phyloP scores from a whole-genome alignment of 1,140 invertebrate species.

The Neodiprion pinetum region DNA sequence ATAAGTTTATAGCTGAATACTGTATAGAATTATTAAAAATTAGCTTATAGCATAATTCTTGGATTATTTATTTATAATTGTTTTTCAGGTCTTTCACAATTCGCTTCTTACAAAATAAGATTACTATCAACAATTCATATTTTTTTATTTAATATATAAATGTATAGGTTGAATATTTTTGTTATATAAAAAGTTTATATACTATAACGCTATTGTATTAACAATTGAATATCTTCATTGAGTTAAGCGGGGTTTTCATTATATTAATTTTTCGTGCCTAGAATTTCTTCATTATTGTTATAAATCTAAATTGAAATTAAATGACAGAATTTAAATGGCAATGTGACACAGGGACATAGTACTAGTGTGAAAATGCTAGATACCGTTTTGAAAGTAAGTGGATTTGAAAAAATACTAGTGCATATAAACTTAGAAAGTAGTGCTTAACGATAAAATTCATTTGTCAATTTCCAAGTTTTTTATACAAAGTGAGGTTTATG shows the following conservation, averaged over 20 bases:
- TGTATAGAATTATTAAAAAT: too few relatives aligned
- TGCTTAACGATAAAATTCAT: too few relatives aligned
- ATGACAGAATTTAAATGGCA: too few relatives aligned
- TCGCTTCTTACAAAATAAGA: neutral
- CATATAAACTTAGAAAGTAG: too few relatives aligned
- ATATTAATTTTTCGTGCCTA: neutral
- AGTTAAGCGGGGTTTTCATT: neutral
- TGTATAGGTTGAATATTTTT: constrained; percentile 2
- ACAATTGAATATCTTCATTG: neutral
- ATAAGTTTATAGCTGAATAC: too few relatives aligned
- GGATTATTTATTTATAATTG: neutral
- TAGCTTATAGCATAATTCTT: neutral
- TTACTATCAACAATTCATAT: neutral
- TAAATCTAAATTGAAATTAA: too few relatives aligned
- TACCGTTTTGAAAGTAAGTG: too few relatives aligned
- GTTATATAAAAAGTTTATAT: constrained; percentile 1
- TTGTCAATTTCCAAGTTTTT: too few relatives aligned
- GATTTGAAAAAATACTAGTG: too few relatives aligned
- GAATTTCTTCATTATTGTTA: neutral
- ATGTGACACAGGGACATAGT: too few relatives aligned
- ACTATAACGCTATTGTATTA: neutral
- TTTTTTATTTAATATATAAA: neutral
- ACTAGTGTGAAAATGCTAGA: too few relatives aligned
- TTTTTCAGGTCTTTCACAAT: neutral
- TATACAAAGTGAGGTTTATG: too few relatives aligned